Evolutionary conservation across 2,797 vertebrate genomes (phyloP).

Genomic region (Notolepis coatsorum): DNA sequence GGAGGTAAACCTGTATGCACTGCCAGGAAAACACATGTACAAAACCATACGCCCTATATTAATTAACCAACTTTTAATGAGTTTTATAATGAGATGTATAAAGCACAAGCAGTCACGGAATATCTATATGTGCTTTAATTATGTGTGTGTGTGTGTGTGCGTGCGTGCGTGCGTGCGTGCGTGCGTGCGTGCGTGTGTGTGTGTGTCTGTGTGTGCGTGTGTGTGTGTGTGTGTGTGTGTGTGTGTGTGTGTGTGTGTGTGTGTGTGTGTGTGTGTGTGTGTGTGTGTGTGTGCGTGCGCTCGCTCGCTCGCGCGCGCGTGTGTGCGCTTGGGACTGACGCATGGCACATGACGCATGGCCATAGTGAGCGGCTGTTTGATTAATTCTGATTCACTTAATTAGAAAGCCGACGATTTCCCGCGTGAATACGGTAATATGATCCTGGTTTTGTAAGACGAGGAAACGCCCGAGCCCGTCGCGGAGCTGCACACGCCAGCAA

Average conservation of each 20-base stretch:
- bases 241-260: constrained; percentile 5
- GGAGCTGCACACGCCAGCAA: too few relatives aligned
- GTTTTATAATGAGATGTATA: constrained; percentile 77
- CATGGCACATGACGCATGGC: constrained; percentile 54
- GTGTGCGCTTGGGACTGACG: constrained; percentile 51
- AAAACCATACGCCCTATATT: constrained; percentile 53
- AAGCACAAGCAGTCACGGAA: constrained; percentile 53
- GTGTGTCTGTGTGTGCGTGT: neutral
- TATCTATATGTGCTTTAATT: constrained; percentile 56
- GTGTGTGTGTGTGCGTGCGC: neutral
- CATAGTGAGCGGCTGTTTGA: constrained; percentile 68
- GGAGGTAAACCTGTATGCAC: constrained; percentile 39
- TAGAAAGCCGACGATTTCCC: constrained; percentile 81
- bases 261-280: neutral
- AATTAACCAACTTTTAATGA: constrained; percentile 79
- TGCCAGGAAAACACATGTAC: constrained; percentile 34
- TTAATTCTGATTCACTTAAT: constrained; percentile 84
- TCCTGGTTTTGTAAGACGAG: too few relatives aligned
- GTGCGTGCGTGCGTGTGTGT: constrained; percentile 7
- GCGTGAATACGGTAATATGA: constrained; percentile 67
- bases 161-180: neutral
- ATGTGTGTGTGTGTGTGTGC: constrained; percentile 12
- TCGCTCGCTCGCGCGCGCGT: too few relatives aligned
- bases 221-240: constrained; percentile 14
- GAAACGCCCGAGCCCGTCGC: too few relatives aligned